Evolutionary conservation across 2,113 vertebrate species (phyloP), one percentile per base, ranked within the genome.

Genomic region (Sinocyclocheilus anshuiensis): DNA sequence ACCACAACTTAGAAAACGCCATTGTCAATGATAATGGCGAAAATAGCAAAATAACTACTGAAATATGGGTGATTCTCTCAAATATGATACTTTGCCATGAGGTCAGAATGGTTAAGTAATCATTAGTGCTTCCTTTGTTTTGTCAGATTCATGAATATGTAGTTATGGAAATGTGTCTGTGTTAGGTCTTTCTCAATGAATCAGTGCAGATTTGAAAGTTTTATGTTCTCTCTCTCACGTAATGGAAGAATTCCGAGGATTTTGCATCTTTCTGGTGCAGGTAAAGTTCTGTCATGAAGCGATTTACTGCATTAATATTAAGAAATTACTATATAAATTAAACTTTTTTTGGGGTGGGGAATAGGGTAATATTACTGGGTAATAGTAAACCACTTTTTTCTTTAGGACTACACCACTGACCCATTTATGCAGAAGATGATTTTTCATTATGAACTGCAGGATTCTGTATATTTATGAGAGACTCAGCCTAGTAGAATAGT

Each of bases 221-320:
- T 26, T 12, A n/a, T 6, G 0, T 20, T 55, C 11, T 59, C 50
- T 33, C 26, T 57, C 77, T 1, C 75, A 8, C 55, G 6, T 42
- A 24, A 63, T 39, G 29, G 33, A 80, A 42, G 33, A 80, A 42
- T 80, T 39, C 26, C 0, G 55, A 80, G 77, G 55, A 80, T 80
- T 80, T 33, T 61, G 3, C 1, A 61, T 39, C 29, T 33, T 61
- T 45, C 78, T 81, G 78, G 61, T 39, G 2, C 22, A 48, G 59
- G 59, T 81, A n/a, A 69, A 24, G 63, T 20, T 24, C 36, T 48
- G n/a, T 48, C n/a, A 48, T 7, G 36, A 82, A 48, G 42, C 13
- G 0, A 13, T 69, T n/a, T n/a, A n/a, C n/a, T n/a, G n/a, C n/a
- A n/a, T n/a, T n/a, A n/a, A n/a, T n/a, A n/a, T n/a, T n/a, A n/a